Percentiles rank a stretch among this genome's conserved stretches.
phyloP scores from a whole-genome alignment of 2,888 invertebrate genomes.

The Luperina testacea region DNA sequence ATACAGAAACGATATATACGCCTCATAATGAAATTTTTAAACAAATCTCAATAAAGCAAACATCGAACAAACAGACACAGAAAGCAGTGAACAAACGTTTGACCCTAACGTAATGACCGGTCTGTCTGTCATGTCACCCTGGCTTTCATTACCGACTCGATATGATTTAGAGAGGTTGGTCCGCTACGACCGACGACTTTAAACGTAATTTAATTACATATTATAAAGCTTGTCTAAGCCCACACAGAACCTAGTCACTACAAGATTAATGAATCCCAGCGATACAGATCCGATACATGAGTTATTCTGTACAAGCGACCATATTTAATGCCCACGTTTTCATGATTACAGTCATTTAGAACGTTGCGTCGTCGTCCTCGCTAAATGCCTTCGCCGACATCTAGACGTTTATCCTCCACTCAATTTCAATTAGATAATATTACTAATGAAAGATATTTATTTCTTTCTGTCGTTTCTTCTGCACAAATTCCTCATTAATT shows the following conservation, averaged over 20 bases:
- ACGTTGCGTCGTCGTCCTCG: slow-evolving; percentile 44
- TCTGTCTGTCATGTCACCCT: slow-evolving; percentile 66
- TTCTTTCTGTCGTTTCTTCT: slow-evolving; percentile 70
- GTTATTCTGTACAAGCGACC: slow-evolving; percentile 66
- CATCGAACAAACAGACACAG: slow-evolving; percentile 52
- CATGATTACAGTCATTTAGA: slow-evolving; percentile 62
- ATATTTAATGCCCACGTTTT: slow-evolving; percentile 68
- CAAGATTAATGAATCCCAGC: slow-evolving; percentile 84
- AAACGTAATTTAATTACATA: slow-evolving; percentile 87
- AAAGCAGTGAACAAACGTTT: slow-evolving; percentile 54
- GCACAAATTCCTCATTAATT: slow-evolving; percentile 82
- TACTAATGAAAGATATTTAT: slow-evolving; percentile 62
- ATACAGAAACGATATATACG: slow-evolving; percentile 17
- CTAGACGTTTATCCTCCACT: slow-evolving; percentile 55
- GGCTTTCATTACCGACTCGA: slow-evolving; percentile 74
- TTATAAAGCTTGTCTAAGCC: slow-evolving; percentile 82
- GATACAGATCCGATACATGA: slow-evolving; percentile 72
- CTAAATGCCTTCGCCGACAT: slow-evolving; percentile 54
- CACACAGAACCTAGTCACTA: slow-evolving; percentile 86
- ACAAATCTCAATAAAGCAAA: slow-evolving; percentile 52
- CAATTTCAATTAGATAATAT: slow-evolving; percentile 62
- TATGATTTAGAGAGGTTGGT: slow-evolving; percentile 85
- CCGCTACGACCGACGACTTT: slow-evolving; percentile 73
- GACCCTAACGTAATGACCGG: slow-evolving; percentile 61
- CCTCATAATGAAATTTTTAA: slow-evolving; percentile 20